phyloP scores from a whole-genome alignment of 2,113 vertebrate genomes.

The Thalassarche chlororhynchos region DNA sequence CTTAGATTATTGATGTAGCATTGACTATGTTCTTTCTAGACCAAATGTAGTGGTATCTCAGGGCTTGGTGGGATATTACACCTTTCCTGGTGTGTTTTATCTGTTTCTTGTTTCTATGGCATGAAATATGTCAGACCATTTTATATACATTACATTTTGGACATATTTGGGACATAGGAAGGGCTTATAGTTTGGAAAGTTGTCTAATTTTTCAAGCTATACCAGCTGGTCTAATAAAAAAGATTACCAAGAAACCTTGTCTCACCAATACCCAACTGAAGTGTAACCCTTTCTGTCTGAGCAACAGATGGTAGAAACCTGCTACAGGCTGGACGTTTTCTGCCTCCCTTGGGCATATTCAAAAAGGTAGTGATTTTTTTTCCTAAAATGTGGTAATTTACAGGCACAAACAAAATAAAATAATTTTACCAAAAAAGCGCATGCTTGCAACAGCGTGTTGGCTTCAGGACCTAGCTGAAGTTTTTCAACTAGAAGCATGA shows the following conservation, averaged over 20 bases:
- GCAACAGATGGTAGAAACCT: not conserved
- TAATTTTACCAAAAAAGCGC: not conserved
- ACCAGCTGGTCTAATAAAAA: not conserved
- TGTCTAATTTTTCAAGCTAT: not conserved
- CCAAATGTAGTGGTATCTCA: not conserved
- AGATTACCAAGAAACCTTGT: not conserved
- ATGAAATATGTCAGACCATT: not conserved
- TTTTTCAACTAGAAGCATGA: not conserved
- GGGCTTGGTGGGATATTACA: not conserved
- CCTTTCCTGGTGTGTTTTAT: not conserved
- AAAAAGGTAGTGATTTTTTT: not conserved
- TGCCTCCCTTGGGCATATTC: not conserved
- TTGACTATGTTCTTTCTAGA: not conserved
- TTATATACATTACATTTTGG: not conserved
- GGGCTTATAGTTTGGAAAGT: not conserved
- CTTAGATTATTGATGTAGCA: not conserved
- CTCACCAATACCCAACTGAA: not conserved
- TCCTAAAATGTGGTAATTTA: not conserved
- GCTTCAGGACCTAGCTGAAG: not conserved
- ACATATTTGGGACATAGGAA: not conserved
- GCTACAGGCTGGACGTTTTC: not conserved
- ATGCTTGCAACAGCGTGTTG: not conserved
- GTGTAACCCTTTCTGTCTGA: not conserved
- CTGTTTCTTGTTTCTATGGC: not conserved
- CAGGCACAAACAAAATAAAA: not conserved